Evolutionary conservation across 1,140 invertebrate species (phyloP), one percentile per base, ranked within the genome.

Genomic region (Drosophila nikananu): DNA sequence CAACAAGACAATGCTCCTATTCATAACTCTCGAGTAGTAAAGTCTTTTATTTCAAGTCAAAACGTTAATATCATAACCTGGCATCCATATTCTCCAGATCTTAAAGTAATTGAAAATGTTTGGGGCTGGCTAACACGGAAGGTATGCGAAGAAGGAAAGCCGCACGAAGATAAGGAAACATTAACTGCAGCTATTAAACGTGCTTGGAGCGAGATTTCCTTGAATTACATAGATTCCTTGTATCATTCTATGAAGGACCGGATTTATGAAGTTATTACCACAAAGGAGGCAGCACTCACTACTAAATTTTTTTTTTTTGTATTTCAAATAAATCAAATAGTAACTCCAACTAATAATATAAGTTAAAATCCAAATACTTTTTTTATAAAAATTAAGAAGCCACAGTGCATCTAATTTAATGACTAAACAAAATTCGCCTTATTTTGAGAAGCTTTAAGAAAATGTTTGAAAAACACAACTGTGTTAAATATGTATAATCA

Each of bases 1-100:
- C n/a, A n/a, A n/a, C n/a, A n/a, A n/a, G n/a, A n/a, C n/a, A n/a
- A 62, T 62, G 59, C 15, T 49, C 30, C 44, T 61, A 61, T 61
- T 61, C 44, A 61, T 49, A 61, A 61, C 59, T 30, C 19, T 37
- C 59, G 21, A 8, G 19, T 48, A 48, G 46, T 62, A 37, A 62
- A 51, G 35, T 63, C 61, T 23, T 52, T 63, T 52, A 42, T 52
- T 63, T 52, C 19, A 5, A 37, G 59, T 49, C 15, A 49, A 49
- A 51, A 51, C n/a, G n/a, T n/a, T n/a, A n/a, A n/a, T n/a, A n/a
- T n/a, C n/a, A n/a, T n/a, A n/a, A n/a, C n/a, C n/a, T n/a, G n/a
- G n/a, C n/a, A n/a, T n/a, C 35, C 23, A 15, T 57, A 37, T 39
- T 39, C 21, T 23, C 2, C 49, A 30, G 25, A 51, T 30, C 25